phyloP scores from a whole-genome alignment of 1,140 invertebrate genomes.

The Pomacea maculata region DNA sequence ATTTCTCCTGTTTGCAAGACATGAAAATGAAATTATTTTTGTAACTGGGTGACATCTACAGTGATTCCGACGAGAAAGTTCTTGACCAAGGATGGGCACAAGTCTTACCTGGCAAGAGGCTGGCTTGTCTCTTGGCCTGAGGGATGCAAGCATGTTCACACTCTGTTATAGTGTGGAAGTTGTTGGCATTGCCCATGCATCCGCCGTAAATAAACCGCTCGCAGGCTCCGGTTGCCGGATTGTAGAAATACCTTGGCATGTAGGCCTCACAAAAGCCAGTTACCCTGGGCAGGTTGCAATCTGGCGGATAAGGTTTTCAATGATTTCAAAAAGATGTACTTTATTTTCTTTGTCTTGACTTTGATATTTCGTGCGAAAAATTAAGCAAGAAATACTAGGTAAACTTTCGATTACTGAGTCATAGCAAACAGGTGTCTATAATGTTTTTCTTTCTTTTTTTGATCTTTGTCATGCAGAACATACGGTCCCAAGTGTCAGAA shows the following conservation, averaged over 20 bases:
- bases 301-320: neutral
- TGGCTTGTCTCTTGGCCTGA: neutral
- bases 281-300: neutral
- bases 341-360: too few relatives aligned
- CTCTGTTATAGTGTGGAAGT: neutral
- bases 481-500: too few relatives aligned
- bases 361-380: too few relatives aligned
- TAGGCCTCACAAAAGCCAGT: neutral
- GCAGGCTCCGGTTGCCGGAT: neutral
- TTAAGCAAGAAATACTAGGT: too few relatives aligned
- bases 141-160: neutral
- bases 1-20: too few relatives aligned
- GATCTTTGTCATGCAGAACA: neutral
- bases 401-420: too few relatives aligned
- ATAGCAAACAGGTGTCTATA: too few relatives aligned
- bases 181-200: conserved; percentile 4
- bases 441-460: too few relatives aligned
- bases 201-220: conserved; percentile 17
- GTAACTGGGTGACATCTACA: too few relatives aligned
- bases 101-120: neutral
- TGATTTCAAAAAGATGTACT: too few relatives aligned
- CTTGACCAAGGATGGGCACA: neutral
- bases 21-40: too few relatives aligned
- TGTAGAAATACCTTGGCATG: conserved; percentile 1
- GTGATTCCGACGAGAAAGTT: too few relatives aligned